Base-by-base conservation (phyloP, 2,888 invertebrate genomes). In the Callimorpha dominula region DNA sequence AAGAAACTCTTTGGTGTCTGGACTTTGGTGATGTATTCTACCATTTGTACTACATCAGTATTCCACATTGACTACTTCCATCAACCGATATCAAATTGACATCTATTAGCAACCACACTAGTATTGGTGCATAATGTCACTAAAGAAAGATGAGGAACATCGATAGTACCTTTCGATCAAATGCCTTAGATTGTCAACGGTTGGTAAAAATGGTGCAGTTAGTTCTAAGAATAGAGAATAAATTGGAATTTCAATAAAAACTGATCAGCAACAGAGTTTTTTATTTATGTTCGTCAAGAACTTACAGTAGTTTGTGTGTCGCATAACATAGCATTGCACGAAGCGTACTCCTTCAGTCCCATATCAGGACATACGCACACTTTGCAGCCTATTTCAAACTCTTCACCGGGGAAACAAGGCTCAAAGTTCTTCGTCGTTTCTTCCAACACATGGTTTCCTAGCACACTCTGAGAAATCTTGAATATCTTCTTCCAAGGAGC, bases 341-440 rank as follows among this genome's bases (percentile, higher is more conserved):
- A 83, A 0, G 95, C 94, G 72, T 92, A 94, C 7, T 88, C 85
- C 68, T 88, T 91, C 52, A 95, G 74, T 0, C 96, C 96, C 82
- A 93, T 89, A 7, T 94, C 95, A 3, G 95, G 92, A 76, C 96
- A 96, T 0, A 92, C 81, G 78, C 96, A 96, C 2, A 92, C 81
- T 66, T 94, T 94, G 75, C 96, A 96, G 0, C 90, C 95, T 1
- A 86, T 78, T 17, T 88, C 86, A 77, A 93, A 96, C 76, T 93
- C 92, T 75, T 95, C 94, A 0, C 95, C 95, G 11, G 95, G 95
- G 71, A 93, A 95, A 75, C 95, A 95, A 0, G 91, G 78, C 15
- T 94, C 92, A 31, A 94, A 82, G 75, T 85, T 90, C 68, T 91
- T 86, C 0, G 85, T 84, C 0, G 84, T 81, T 3, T 88, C 86